Percentiles rank a stretch among this genome's conserved stretches.
phyloP scores from a whole-genome alignment of 2,113 vertebrate genomes.

The Pionites leucogaster region DNA sequence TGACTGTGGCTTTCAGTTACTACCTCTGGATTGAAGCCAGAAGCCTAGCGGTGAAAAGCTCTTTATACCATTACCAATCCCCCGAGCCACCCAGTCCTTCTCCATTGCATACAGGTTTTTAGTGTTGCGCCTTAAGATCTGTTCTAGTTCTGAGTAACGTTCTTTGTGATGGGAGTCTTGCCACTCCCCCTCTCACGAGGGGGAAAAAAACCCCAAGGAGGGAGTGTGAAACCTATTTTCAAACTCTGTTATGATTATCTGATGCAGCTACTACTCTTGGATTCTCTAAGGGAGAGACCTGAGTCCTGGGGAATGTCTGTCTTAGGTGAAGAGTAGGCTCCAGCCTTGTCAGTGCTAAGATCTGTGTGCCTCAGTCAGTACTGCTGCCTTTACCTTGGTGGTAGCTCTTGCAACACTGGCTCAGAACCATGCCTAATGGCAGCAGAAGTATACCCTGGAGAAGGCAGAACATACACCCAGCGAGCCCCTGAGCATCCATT shows the following conservation, averaged over 20 bases:
- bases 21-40: conserved; percentile 69
- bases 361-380: fast-evolving
- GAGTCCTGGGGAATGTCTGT: neutral
- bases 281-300: neutral
- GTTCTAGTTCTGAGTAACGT: conserved; percentile 57
- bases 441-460: neutral
- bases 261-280: neutral
- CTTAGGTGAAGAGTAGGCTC: neutral
- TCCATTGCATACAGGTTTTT: conserved; percentile 60
- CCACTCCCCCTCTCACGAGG: conserved; percentile 53
- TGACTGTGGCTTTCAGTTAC: conserved; percentile 73
- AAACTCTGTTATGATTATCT: conserved; percentile 20
- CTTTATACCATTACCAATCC: conserved; percentile 71
- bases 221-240: conserved; percentile 49
- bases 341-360: neutral
- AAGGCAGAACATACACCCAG: neutral
- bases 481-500: neutral
- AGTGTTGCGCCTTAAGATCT: conserved; percentile 61
- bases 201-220: neutral
- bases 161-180: conserved; percentile 52
- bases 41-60: conserved; percentile 70
- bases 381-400: neutral
- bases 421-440: neutral
- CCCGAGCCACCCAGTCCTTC: conserved; percentile 62
- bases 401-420: neutral